These are phyloP conservation scores for Catharus ustulatus DNA, from an alignment of 2,797 vertebrate genomes.

Conservation along the genomic window DNA sequence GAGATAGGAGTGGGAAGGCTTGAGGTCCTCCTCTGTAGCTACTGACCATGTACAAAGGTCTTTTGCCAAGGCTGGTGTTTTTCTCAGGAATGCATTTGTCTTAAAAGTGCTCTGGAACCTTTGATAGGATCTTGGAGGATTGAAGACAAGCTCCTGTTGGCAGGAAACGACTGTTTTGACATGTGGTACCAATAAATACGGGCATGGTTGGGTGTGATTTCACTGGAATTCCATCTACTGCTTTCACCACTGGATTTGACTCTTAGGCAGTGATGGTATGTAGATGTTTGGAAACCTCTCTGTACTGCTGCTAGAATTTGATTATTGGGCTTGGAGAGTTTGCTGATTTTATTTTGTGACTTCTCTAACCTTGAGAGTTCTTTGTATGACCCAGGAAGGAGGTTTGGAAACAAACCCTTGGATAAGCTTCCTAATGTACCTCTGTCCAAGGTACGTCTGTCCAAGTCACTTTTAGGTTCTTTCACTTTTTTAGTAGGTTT, in stretches of 20 bases:
- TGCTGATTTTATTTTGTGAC: neutral
- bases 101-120: neutral
- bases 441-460: neutral
- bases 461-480: conserved; percentile 4
- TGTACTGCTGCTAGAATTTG: neutral
- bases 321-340: neutral
- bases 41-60: rapidly evolving
- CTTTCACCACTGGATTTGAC: neutral
- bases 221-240: neutral
- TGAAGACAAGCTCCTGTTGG: neutral
- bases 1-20: neutral
- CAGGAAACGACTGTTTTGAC: rapidly evolving
- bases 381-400: neutral
- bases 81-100: neutral
- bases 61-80: neutral
- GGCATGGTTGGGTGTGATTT: neutral
- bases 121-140: neutral
- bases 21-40: neutral
- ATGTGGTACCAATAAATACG: rapidly evolving
- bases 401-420: neutral
- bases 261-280: neutral
- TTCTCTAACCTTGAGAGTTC: neutral
- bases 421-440: neutral
- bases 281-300: neutral
- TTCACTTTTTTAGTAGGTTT: neutral